A percentile compares a stretch with the other conserved stretches of the same genome.
These are phyloP conservation scores for Euphydryas editha DNA, from an alignment of 2,888 invertebrate genomes.

Conservation along the genomic window DNA sequence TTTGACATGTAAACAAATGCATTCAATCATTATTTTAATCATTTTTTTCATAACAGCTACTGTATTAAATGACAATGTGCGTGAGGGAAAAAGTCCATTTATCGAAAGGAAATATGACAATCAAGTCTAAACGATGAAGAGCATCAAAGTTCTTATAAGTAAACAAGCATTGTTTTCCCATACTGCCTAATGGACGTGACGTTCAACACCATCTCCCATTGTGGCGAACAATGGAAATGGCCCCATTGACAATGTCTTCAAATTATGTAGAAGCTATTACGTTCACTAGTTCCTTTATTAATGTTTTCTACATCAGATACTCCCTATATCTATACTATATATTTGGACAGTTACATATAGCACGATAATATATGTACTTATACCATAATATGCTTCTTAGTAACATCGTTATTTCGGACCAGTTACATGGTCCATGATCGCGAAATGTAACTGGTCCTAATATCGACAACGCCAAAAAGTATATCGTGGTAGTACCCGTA, in stretches of 20 bases:
- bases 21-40: too few relatives aligned
- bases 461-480: too few relatives aligned
- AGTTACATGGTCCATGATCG: too few relatives aligned
- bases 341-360: too few relatives aligned
- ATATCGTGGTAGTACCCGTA: too few relatives aligned
- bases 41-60: too few relatives aligned
- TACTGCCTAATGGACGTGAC: conserved; percentile 46
- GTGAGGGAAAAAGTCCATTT: neutral
- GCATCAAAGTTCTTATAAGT: conserved; percentile 65
- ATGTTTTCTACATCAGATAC: neutral
- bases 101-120: neutral
- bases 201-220: conserved; percentile 45
- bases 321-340: neutral
- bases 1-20: too few relatives aligned
- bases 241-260: conserved; percentile 28
- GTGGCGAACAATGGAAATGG: conserved; percentile 46
- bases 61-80: neutral
- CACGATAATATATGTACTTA: too few relatives aligned
- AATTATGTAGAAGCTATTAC: conserved; percentile 10
- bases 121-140: conserved; percentile 19
- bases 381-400: too few relatives aligned
- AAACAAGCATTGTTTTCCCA: conserved; percentile 73
- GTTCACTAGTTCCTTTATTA: neutral
- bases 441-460: too few relatives aligned
- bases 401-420: too few relatives aligned